These are phyloP conservation scores for Diogma glabrata DNA, from an alignment of 2,888 invertebrate genomes.

Conservation along the genomic window DNA sequence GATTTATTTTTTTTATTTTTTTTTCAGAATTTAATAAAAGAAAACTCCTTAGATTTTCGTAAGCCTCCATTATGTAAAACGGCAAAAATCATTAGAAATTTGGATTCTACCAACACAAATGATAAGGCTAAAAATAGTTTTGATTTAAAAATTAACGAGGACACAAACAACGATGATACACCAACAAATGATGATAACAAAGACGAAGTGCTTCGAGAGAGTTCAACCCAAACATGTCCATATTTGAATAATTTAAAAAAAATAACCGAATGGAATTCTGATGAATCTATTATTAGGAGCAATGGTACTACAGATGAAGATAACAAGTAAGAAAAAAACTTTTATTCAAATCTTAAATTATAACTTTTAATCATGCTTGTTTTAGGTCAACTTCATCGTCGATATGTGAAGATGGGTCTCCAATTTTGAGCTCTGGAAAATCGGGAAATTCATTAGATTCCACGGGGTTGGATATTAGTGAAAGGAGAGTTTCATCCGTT, in stretches of 20 bases:
- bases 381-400: slow-evolving; percentile 35
- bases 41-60: neutral
- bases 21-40: neutral
- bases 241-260: slow-evolving; percentile 30
- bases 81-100: neutral
- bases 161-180: slow-evolving; percentile 11
- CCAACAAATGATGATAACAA: neutral
- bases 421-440: slow-evolving; percentile 34
- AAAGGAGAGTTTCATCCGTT: slow-evolving; percentile 35
- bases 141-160: slow-evolving; percentile 19
- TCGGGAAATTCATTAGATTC: slow-evolving; percentile 36
- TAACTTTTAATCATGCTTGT: slow-evolving; percentile 10
- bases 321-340: slow-evolving; percentile 38
- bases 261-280: slow-evolving; percentile 37
- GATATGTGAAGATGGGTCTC: slow-evolving; percentile 32
- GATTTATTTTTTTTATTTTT: neutral
- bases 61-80: slow-evolving; percentile 4
- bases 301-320: slow-evolving; percentile 38
- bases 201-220: neutral
- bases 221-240: slow-evolving; percentile 21
- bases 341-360: neutral
- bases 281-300: slow-evolving; percentile 36
- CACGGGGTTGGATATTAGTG: slow-evolving; percentile 29
- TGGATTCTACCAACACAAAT: neutral
- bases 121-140: slow-evolving; percentile 9